Conservation (phyloP, 2,888 invertebrate species). For the Drosophila lutescens region DNA sequence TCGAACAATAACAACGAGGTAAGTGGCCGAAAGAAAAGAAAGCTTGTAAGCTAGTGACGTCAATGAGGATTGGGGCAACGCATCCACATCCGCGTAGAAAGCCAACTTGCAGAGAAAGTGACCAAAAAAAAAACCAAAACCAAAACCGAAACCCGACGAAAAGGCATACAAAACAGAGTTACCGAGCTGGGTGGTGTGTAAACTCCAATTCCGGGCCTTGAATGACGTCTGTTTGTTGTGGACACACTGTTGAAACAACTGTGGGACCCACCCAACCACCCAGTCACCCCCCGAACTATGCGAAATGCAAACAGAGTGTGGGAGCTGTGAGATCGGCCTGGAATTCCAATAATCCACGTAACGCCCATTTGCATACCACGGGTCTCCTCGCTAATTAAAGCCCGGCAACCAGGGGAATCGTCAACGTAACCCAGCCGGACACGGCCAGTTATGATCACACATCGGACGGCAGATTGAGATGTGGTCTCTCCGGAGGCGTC, state of each 20-base stretch:
- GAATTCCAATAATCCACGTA: slow-evolving; percentile 70
- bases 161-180: slow-evolving; percentile 7
- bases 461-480: slow-evolving; percentile 2
- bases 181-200: neutral
- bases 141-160: slow-evolving; percentile 5
- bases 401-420: slow-evolving; percentile 25
- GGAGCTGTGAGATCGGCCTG: slow-evolving; percentile 40
- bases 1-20: slow-evolving; percentile 73
- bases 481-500: slow-evolving; percentile 6
- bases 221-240: slow-evolving; percentile 35
- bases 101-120: slow-evolving; percentile 69
- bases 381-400: slow-evolving; percentile 64
- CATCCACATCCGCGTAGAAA: slow-evolving; percentile 73
- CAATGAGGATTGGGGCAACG: slow-evolving; percentile 59
- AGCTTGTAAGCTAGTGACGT: slow-evolving; percentile 63
- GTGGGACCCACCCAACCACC: slow-evolving; percentile 40
- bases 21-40: slow-evolving; percentile 62
- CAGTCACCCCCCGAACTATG: slow-evolving; percentile 35
- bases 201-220: slow-evolving; percentile 13
- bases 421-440: slow-evolving; percentile 29
- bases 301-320: slow-evolving; percentile 30
- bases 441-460: slow-evolving; percentile 34
- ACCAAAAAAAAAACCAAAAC: slow-evolving; percentile 45
- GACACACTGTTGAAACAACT: slow-evolving; percentile 65
- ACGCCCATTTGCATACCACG: slow-evolving; percentile 66